These are phyloP conservation scores for Harpalus rufipes DNA, from an alignment of 2,888 invertebrate species.

Conservation along the genomic window DNA sequence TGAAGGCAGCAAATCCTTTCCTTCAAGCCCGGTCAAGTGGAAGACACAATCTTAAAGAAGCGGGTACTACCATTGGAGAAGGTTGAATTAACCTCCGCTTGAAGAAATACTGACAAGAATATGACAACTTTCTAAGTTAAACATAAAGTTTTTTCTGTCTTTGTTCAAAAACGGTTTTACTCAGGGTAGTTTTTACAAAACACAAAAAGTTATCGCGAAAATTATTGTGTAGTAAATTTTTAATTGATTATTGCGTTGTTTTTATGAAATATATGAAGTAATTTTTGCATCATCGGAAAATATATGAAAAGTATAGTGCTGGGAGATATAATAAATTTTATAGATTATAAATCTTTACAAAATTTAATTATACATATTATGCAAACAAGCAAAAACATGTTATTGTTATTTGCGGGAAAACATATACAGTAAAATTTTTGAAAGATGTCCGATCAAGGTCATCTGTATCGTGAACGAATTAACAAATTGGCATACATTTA, in stretches of 20 bases:
- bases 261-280: too few species aligned
- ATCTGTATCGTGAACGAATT: too few species aligned
- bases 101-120: constrained; percentile 67
- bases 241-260: not conserved
- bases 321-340: too few species aligned
- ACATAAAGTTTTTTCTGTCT: constrained; percentile 71
- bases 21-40: constrained; percentile 52
- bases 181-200: not conserved
- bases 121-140: constrained; percentile 73
- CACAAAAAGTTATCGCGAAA: not conserved
- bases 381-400: too few species aligned
- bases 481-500: too few species aligned
- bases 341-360: too few species aligned
- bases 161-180: constrained; percentile 68
- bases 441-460: too few species aligned
- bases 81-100: constrained; percentile 68
- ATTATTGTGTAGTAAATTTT: not conserved
- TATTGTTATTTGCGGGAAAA: too few species aligned
- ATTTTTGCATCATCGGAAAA: too few species aligned
- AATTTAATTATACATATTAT: too few species aligned
- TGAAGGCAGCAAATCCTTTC: constrained; percentile 61
- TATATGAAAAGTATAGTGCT: too few species aligned
- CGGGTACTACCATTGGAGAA: constrained; percentile 40
- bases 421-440: too few species aligned
- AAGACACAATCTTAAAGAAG: constrained; percentile 30